Evolutionary conservation across 2,113 vertebrate genomes (phyloP).

Genomic region (Lates calcarifer): DNA sequence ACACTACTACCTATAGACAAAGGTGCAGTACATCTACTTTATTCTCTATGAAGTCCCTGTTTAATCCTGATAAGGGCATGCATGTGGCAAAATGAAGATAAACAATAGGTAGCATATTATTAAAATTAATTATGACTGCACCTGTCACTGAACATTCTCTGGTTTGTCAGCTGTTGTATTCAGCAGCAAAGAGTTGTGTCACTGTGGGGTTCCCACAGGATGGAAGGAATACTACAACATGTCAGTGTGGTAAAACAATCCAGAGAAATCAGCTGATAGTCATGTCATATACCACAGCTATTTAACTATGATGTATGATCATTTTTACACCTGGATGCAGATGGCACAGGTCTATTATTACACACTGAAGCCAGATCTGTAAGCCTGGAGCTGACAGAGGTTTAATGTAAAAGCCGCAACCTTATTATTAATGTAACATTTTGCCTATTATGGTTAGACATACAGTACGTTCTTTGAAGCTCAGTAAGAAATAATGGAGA

Average conservation of each 20-base stretch:
- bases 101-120: not conserved
- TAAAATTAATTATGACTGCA: not conserved
- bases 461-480: too few relatives aligned
- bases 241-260: not conserved
- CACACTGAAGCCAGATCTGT: too few relatives aligned
- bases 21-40: not conserved
- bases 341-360: not conserved
- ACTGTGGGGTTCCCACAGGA: not conserved
- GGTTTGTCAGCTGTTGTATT: not conserved
- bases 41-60: not conserved
- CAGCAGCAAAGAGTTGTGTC: not conserved
- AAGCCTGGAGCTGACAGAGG: not conserved
- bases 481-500: too few relatives aligned
- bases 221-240: not conserved
- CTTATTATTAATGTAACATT: not conserved
- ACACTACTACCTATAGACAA: not conserved
- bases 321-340: not conserved
- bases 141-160: not conserved
- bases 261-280: not conserved
- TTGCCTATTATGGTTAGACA: not conserved
- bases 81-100: slow-evolving; percentile 2
- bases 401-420: not conserved
- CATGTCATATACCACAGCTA: not conserved
- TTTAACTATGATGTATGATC: not conserved
- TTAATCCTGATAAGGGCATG: not conserved